Evolutionary conservation across 37 sponge, comb jelly and placozoan genomes (phyloP).

Genomic region (Cladorhizidae sp.): DNA sequence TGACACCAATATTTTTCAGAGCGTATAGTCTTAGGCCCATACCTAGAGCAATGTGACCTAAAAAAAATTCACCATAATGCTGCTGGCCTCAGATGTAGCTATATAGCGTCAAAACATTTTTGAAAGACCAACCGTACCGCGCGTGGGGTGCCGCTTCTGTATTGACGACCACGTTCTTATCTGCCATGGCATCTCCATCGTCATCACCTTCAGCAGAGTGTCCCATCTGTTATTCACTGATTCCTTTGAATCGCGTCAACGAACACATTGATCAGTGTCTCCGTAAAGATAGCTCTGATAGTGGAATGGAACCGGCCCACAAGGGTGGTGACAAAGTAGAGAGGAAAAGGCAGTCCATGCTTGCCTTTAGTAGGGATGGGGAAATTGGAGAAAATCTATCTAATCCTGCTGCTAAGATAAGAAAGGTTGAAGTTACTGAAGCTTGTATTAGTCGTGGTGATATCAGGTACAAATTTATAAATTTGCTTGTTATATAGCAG

Average conservation of each 20-base stretch:
- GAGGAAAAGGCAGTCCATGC: constrained; percentile 6
- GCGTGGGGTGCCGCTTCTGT: no score
- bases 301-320: background rate
- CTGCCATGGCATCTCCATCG: background rate
- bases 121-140: no score
- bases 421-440: background rate
- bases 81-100: no score
- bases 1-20: no score
- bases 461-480: no score
- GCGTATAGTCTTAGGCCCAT: no score
- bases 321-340: background rate
- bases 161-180: no score
- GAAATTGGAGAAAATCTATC: background rate
- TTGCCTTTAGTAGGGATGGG: constrained; percentile 1
- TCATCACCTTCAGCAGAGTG: constrained; percentile 5
- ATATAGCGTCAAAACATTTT: no score
- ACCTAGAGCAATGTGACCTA: no score
- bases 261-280: constrained; percentile 41
- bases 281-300: background rate
- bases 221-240: constrained; percentile 13
- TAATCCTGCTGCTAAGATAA: constrained; percentile 7
- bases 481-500: no score
- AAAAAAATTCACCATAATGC: no score
- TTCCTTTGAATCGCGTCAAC: constrained; percentile 30
- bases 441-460: background rate